These are phyloP conservation scores for Uromys caudimaculatus DNA, from an alignment of 2,797 vertebrate genomes.

Conservation along the genomic window DNA sequence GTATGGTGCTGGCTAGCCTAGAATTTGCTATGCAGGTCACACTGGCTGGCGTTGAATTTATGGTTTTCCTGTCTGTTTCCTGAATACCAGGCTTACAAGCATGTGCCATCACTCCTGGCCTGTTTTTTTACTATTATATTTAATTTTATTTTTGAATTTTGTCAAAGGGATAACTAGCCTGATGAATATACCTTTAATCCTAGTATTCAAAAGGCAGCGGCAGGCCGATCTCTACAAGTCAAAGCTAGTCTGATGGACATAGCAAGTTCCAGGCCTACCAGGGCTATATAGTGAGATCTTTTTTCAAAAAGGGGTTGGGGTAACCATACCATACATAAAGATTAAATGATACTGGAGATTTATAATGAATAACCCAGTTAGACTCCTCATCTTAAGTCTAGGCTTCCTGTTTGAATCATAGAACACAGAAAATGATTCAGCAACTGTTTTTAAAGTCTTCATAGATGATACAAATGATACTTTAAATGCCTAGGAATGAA, in stretches of 20 bases:
- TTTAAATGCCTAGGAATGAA: background rate
- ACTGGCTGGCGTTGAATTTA: background rate
- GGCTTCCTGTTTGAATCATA: background rate
- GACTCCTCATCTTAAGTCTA: background rate
- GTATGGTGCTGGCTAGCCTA: background rate
- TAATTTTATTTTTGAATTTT: conserved; percentile 20
- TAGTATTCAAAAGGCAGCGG: background rate
- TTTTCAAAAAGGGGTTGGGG: background rate
- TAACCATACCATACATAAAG: background rate
- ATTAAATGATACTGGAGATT: background rate
- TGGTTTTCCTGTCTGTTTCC: background rate
- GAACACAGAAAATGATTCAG: background rate
- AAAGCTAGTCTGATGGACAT: background rate
- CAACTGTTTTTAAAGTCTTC: background rate
- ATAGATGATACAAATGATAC: background rate
- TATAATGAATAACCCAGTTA: conserved; percentile 6
- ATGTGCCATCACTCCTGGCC: background rate
- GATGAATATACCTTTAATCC: background rate
- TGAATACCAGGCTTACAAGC: background rate
- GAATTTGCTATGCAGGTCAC: background rate
- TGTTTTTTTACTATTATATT: background rate
- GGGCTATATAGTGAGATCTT: background rate
- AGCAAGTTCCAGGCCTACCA: background rate
- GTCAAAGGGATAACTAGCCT: background rate
- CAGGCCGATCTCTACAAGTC: background rate